Percentiles rank a stretch among this genome's conserved stretches.
Conservation (phyloP, 2,888 invertebrate genomes). For the Nephrotoma guestfalica region DNA sequence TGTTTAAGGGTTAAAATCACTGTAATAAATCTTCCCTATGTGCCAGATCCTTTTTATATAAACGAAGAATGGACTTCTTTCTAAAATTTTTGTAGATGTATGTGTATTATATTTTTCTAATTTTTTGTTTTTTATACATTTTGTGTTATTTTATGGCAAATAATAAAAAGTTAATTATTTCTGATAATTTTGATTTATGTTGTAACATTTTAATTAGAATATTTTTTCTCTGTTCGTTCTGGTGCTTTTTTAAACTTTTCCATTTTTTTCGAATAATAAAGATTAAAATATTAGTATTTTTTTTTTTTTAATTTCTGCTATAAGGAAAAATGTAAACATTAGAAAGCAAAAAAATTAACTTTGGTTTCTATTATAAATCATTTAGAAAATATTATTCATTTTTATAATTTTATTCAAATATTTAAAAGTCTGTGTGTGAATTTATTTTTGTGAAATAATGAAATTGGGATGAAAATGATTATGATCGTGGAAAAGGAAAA, state of each 20-base stretch:
- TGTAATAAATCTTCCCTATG: neutral
- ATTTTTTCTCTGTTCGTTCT: neutral
- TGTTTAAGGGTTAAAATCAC: neutral
- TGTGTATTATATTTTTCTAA: neutral
- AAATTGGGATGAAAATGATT: neutral
- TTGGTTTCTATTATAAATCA: neutral
- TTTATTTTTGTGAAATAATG: neutral
- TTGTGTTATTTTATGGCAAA: neutral
- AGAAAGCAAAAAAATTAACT: neutral
- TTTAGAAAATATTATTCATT: neutral
- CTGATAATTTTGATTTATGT: neutral
- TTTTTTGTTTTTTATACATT: neutral
- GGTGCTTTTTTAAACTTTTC: neutral
- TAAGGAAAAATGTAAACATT: neutral
- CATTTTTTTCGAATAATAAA: neutral
- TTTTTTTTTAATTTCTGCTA: neutral
- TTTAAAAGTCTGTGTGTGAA: neutral
- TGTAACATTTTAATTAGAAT: neutral
- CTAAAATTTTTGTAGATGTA: neutral
- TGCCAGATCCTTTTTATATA: neutral
- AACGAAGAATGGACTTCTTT: neutral
- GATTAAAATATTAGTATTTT: neutral
- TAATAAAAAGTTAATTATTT: neutral
- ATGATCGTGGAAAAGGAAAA: neutral
- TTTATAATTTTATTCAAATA: neutral